phyloP scores from a whole-genome alignment of 2,113 vertebrate genomes.

The Pipra filicauda region DNA sequence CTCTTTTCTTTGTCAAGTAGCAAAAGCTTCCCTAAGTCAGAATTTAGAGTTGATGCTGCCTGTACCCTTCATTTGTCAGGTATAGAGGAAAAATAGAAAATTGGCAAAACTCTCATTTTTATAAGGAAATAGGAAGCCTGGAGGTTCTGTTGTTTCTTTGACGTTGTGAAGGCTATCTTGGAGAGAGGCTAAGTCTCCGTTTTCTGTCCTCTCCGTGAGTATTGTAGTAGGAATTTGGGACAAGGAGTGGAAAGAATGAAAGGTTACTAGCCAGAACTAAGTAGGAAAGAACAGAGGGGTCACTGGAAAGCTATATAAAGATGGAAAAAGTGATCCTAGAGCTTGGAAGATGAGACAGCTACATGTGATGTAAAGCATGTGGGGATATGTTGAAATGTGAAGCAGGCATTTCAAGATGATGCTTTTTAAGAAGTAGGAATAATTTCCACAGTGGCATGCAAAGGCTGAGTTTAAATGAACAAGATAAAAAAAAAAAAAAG shows the following conservation, averaged over 20 bases:
- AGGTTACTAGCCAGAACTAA: background rate
- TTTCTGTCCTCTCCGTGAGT: background rate
- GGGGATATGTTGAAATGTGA: conserved; percentile 39
- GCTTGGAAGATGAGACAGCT: conserved; percentile 38
- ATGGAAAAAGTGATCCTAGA: conserved; percentile 57
- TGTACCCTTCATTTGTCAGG: background rate
- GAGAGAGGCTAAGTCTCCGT: background rate
- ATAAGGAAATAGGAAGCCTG: background rate
- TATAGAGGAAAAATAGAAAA: background rate
- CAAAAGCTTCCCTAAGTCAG: background rate
- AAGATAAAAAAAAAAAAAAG: background rate
- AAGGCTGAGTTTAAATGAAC: conserved; percentile 9
- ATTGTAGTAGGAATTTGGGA: conserved; percentile 32
- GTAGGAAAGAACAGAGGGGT: conserved; percentile 36
- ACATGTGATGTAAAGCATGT: background rate
- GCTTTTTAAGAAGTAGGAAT: conserved; percentile 38
- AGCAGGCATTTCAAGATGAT: conserved; percentile 24
- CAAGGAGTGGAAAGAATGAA: conserved; percentile 55
- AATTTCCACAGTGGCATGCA: conserved; percentile 2
- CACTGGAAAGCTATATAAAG: conserved; percentile 53
- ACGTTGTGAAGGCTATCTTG: background rate
- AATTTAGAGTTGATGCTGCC: background rate
- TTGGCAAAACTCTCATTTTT: background rate
- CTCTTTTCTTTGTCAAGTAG: background rate
- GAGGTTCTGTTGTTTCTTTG: background rate